These are phyloP conservation scores for Platyrinchus mystaceus DNA, from an alignment of 2,797 vertebrate genomes.

Conservation along the genomic window DNA sequence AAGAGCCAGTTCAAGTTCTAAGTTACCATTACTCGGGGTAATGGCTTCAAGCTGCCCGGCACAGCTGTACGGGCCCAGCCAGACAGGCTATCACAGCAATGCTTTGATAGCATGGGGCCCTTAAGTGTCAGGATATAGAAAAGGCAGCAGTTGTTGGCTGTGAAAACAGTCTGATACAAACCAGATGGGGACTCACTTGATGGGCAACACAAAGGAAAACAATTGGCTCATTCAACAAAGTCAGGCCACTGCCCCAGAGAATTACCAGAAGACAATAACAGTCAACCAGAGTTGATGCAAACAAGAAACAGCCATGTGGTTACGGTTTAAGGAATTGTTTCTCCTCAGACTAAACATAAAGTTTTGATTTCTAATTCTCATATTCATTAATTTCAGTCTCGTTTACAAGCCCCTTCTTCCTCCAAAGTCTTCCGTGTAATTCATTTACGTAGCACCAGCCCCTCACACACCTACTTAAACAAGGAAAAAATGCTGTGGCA, in stretches of 20 bases:
- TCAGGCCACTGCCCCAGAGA: conserved; percentile 75
- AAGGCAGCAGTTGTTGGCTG: conserved; percentile 85
- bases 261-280: conserved; percentile 79
- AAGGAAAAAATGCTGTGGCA: not conserved
- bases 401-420: conserved; percentile 52
- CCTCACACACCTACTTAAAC: conserved; percentile 57
- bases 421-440: conserved; percentile 56
- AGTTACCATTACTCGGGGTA: conserved; percentile 72
- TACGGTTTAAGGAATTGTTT: conserved; percentile 72
- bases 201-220: conserved; percentile 86
- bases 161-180: conserved; percentile 89
- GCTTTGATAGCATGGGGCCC: conserved; percentile 83
- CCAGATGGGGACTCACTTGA: conserved; percentile 86
- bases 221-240: conserved; percentile 84
- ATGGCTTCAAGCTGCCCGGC: conserved; percentile 79
- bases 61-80: conserved; percentile 78
- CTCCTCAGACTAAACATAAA: conserved; percentile 79
- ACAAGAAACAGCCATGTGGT: conserved; percentile 79
- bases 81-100: conserved; percentile 76
- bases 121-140: conserved; percentile 83
- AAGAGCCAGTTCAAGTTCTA: conserved; percentile 73
- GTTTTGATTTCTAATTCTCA: conserved; percentile 79
- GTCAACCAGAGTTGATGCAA: conserved; percentile 75
- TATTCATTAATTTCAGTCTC: conserved; percentile 73
- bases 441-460: conserved; percentile 52